Evolutionary conservation across 1,140 invertebrate species (phyloP), one percentile per base, ranked within the genome.

Genomic region (Catajapyx aquilonaris): DNA sequence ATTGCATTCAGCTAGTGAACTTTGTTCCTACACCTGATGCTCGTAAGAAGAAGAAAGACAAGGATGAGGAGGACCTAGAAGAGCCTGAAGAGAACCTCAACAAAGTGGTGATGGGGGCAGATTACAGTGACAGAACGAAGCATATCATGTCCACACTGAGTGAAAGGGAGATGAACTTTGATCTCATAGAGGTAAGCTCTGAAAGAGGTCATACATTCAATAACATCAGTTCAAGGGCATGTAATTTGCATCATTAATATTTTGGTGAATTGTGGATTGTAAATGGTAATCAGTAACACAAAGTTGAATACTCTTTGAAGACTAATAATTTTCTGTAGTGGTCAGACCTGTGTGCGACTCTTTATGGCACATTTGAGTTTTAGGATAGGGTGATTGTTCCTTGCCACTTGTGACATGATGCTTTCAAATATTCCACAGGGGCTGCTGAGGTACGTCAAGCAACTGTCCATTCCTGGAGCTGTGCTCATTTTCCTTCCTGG

Each of bases 401-500:
- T n/a, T n/a, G n/a, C n/a, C n/a, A n/a, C n/a, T n/a, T n/a, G n/a
- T n/a, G n/a, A n/a, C n/a, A n/a, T n/a, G n/a, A n/a, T n/a, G n/a
- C n/a, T n/a, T n/a, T n/a, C n/a, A n/a, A n/a, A n/a, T n/a, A n/a
- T n/a, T 22, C 46, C 53, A 16, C 43, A 64, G 62, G 62, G 74
- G 0, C 51, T 95, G 1, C 55, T 94, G 3, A 50, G 61, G 11
- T 74, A 91, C 48, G 84, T 94, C 28, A 73, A 72, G 43, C 54
- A 55, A 0, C 65, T 81, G 35, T 60, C 69, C 23, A 64, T 74
- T 15, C 69, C 73, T 1, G 90, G 88, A 1, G 86, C 90, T 1
- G 74, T 95, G 4, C 56, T 96, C 0, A 64, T 95, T 2, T 96
- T 96, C 54, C 57, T 96, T 0, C 87, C 88, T 5, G 90, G 90